Evolutionary conservation across 2,888 invertebrate species (phyloP).

Genomic region (Polylopha cassiicola): DNA sequence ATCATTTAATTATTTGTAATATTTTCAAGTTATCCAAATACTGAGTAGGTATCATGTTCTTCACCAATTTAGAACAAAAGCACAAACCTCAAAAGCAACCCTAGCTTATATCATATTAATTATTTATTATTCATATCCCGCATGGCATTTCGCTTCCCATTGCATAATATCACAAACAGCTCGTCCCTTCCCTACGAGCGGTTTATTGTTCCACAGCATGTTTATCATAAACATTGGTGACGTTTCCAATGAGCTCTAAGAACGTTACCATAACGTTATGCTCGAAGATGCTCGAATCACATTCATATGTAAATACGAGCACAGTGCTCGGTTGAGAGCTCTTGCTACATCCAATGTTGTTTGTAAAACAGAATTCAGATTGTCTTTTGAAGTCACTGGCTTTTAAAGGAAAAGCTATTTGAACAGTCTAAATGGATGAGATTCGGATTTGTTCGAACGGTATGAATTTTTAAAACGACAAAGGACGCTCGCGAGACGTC

Average conservation of each 20-base stretch:
- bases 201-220: constrained; percentile 36
- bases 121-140: too few species aligned
- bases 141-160: too few species aligned
- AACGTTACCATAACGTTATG: constrained; percentile 36
- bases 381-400: constrained; percentile 15
- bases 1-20: too few species aligned
- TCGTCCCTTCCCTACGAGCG: constrained; percentile 4
- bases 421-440: constrained; percentile 10
- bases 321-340: constrained; percentile 26
- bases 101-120: too few species aligned
- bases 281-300: constrained; percentile 33
- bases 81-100: too few species aligned
- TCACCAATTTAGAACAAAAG: too few species aligned
- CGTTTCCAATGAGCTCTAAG: constrained; percentile 35
- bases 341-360: constrained; percentile 19
- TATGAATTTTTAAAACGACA: constrained; percentile 3
- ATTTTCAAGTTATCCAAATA: too few species aligned
- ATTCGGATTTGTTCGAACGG: constrained; percentile 7
- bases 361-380: constrained; percentile 22
- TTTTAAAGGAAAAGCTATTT: constrained; percentile 19
- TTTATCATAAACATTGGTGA: constrained; percentile 46
- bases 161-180: too few species aligned
- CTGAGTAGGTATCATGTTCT: too few species aligned
- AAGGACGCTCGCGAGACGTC: constrained; percentile 4
- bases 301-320: constrained; percentile 46